Evolutionary conservation across 2,888 invertebrate species (phyloP), one percentile per base, ranked within the genome.

Genomic region (Alsophila aescularia): DNA sequence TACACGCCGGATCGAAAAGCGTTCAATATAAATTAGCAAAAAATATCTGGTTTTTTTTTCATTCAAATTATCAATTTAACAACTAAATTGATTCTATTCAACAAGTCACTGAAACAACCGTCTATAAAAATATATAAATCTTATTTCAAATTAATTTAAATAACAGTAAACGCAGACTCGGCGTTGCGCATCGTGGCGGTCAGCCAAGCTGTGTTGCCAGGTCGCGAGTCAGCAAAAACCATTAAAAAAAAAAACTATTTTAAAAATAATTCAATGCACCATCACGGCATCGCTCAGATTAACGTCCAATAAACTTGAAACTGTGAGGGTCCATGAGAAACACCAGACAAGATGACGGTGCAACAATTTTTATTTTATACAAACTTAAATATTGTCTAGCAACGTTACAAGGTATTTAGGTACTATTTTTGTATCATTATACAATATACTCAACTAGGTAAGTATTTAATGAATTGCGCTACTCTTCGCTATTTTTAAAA

Each of bases 71-170:
- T 58, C 56, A 64, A 62, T 64, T 68, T 70, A 67, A 77, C 77
- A 89, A 89, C 87, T 84, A 89, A 90, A 88, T 83, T 79, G 83
- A 85, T 87, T 83, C 79, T 83, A 81, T 80, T 77, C 78, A 90
- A 90, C 90, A 87, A 83, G 60, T 56, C 50, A 56, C 72, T 77
- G 79, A 87, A 90, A 89, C 77, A 89, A 90, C 85, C 78, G 78
- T 77, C 83, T 90, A 90, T 88, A 87, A 90, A 90, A 89, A 90
- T 90, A 90, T 90, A 89, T 87, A 86, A 86, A 82, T 88, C 66
- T 62, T 65, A 56, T 56, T 67, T 84, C 55, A 62, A 64, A 64
- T 87, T 84, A 88, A 87, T 85, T 87, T 75, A 86, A 88, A 88
- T 75, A 64, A 80, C 74, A 79, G 50, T 37, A 80, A 81, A 72